These are phyloP conservation scores for Mellilla xanthometata DNA, from an alignment of 2,888 invertebrate genomes.

Conservation along the genomic window DNA sequence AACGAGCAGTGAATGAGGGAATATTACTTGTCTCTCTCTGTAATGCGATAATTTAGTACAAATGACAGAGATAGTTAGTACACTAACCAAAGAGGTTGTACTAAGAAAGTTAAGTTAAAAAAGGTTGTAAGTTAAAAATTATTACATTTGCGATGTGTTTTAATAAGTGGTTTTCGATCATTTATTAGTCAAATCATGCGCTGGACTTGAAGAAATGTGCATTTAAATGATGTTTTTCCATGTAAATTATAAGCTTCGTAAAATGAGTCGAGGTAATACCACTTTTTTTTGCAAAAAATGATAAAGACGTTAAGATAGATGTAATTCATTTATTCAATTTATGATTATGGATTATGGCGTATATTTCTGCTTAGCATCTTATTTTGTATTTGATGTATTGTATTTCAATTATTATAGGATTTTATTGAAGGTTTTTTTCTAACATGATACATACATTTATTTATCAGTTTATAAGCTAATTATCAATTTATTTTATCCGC, in stretches of 20 bases:
- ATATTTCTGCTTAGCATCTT: no score
- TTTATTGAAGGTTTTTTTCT: no score
- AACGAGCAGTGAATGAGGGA: slow-evolving; percentile 25
- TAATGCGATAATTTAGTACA: slow-evolving; percentile 15
- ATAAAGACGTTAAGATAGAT: background rate
- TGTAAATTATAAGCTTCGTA: slow-evolving; percentile 1
- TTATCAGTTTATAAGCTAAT: no score
- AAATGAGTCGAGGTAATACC: background rate
- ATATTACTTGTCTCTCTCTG: slow-evolving; percentile 30
- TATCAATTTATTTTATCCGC: no score
- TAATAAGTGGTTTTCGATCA: slow-evolving; percentile 18
- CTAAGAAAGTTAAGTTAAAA: slow-evolving; percentile 1
- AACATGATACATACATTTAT: no score
- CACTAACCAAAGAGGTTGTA: slow-evolving; percentile 16
- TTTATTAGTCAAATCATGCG: slow-evolving; percentile 16
- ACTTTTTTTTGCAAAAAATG: background rate
- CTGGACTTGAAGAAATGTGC: slow-evolving; percentile 1
- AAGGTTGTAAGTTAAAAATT: slow-evolving; percentile 9
- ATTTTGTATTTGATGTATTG: no score
- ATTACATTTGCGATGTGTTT: slow-evolving; percentile 13
- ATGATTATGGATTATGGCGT: background rate
- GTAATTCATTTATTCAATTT: background rate
- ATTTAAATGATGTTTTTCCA: background rate
- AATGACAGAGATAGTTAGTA: slow-evolving; percentile 23
- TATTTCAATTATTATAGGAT: no score